These are phyloP conservation scores for Hyphantria cunea DNA, from an alignment of 1,140 invertebrate genomes.

Conservation along the genomic window DNA sequence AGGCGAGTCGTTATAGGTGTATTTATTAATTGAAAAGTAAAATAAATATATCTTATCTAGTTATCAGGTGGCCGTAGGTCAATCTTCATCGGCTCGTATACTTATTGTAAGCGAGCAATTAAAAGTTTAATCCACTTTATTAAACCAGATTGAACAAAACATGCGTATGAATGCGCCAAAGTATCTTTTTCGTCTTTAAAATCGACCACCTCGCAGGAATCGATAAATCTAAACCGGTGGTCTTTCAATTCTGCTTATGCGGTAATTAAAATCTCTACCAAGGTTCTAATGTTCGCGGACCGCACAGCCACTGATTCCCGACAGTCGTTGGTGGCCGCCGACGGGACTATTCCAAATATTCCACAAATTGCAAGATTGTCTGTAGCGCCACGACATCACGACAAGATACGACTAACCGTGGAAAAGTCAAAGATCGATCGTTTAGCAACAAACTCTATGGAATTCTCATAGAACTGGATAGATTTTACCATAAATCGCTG, in stretches of 20 bases:
- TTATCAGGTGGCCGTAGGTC: no score
- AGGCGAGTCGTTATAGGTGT: no score
- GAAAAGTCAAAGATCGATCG: constrained; percentile 28
- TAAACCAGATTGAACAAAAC: no score
- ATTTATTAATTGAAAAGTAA: no score
- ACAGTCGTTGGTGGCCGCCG: constrained; percentile 65
- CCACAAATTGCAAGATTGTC: constrained; percentile 69
- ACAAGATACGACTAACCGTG: constrained; percentile 30
- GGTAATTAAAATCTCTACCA: constrained; percentile 13
- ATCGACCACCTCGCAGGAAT: constrained; percentile 7
- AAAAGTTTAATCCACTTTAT: no score
- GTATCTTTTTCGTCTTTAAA: neutral
- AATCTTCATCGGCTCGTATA: no score
- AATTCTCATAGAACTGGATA: neutral
- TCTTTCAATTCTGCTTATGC: constrained; percentile 3
- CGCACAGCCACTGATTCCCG: constrained; percentile 32
- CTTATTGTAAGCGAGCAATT: no score
- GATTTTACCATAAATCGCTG: no score
- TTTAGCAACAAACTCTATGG: constrained; percentile 6
- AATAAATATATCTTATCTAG: no score
- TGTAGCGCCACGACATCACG: constrained; percentile 51
- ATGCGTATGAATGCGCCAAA: no score
- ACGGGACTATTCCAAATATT: constrained; percentile 70
- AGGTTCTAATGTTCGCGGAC: constrained; percentile 18
- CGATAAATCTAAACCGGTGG: constrained; percentile 1